These are phyloP conservation scores for Vulpes vulpes DNA, from an alignment of 2,113 vertebrate species.

Conservation along the genomic window DNA sequence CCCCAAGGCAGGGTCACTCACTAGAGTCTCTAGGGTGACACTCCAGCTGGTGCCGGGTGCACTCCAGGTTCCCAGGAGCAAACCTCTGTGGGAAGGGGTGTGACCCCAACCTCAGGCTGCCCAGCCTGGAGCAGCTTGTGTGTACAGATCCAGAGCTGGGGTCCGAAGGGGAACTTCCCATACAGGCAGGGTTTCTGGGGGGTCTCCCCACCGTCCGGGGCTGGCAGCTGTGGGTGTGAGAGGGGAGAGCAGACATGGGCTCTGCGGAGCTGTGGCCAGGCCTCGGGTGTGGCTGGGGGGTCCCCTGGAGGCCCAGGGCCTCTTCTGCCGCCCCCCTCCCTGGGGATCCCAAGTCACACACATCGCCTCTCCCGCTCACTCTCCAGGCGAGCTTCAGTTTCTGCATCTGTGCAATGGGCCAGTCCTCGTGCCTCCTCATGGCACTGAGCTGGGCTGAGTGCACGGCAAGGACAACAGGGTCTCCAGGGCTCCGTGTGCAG, in stretches of 20 bases:
- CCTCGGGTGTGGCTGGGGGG: background rate
- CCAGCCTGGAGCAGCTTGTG: too few relatives aligned
- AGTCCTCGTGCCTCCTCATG: background rate
- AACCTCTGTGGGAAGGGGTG: accelerated
- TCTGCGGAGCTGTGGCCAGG: background rate
- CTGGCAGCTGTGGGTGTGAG: background rate
- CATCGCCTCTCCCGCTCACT: accelerated
- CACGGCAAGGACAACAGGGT: accelerated
- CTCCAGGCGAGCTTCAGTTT: background rate
- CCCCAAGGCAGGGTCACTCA: background rate
- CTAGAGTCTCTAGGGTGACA: background rate
- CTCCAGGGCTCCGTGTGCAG: background rate
- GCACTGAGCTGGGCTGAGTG: too few relatives aligned
- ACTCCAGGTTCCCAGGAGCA: background rate
- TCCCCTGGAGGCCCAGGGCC: background rate
- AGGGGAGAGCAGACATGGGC: background rate
- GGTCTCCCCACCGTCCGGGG: background rate
- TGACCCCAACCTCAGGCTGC: background rate
- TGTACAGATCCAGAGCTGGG: too few relatives aligned
- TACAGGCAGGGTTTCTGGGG: background rate
- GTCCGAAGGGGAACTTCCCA: too few relatives aligned
- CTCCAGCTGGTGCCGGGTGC: too few relatives aligned
- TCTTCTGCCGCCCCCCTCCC: accelerated
- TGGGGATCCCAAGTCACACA: background rate
- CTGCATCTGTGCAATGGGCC: background rate